Base-by-base conservation (phyloP, 1,140 invertebrate species). In the Druon quercuslanigerum region DNA sequence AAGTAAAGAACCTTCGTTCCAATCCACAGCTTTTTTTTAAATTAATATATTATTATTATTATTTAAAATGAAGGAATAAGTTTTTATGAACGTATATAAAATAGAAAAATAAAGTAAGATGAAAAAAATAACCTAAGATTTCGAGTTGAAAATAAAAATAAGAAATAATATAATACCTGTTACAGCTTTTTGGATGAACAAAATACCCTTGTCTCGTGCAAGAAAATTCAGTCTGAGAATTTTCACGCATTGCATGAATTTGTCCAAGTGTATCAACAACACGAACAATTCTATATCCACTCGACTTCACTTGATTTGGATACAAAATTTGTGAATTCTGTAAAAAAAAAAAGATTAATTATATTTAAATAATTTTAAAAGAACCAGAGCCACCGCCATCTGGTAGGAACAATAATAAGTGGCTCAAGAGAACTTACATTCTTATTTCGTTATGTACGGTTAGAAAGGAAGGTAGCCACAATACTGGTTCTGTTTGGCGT, bases 161-260 rank as follows among this genome's bases (percentile, higher is more conserved):
- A 50, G 17, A n/a, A 75, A 50, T 75, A 54, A 71, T 74, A 66
- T 75, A 56, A 79, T 85, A 92, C 92, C 91, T 92, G 57, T 95
- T 94, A 86, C 96, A 97, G 79, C 95, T 95, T 71, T 93, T 93
- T 6, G 95, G 96, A 90, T 96, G 95, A 2, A 95, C 94, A 87
- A 95, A 96, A 85, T 95, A 96, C 5, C 96, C 96, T 90, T 96
- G 95, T 66, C 95, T 91, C 0, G 95, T 93, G 84, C 96, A 97
- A 46, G 93, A 91, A 83, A 96, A 96, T 86, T 95, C 94, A 0
- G 95, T 95, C 81, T 95, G 93, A 1, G 93, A 94, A 81, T 95
- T 94, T 92, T 95, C 93, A 86, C 95, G 92, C 16, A 95, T 92
- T 14, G 93, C 94, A 83, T 94, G 94, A 78, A 96, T 94, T 51